Base-by-base conservation (phyloP, 2,888 invertebrate genomes). In the Stramonita haemastoma region DNA sequence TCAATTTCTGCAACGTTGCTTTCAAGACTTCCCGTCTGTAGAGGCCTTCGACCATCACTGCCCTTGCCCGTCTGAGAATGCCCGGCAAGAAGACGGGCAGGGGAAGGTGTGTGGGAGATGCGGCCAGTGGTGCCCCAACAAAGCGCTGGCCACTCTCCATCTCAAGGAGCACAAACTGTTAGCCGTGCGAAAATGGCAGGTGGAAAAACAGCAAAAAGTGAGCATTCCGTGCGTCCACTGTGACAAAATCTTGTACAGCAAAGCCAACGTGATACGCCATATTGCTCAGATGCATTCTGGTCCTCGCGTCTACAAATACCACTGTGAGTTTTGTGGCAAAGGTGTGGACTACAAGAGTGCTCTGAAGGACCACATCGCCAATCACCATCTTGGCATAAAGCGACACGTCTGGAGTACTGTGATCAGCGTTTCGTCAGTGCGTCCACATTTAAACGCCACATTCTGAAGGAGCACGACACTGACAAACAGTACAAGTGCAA, bases 401-500 rank as follows among this genome's bases (percentile, higher is more conserved):
- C 17, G 84, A 13, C 85, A 89, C 77, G 19, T 8, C 29, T 89
- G 29, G 84, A 89, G 85, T 85, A 36, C 56, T 89, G 85, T 56
- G 73, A 86, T 5, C 86, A 90, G 73, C 70, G 85, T 32, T 90
- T 90, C 70, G 88, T 46, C 0, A 83, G 88, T 86, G 56, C 46
- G 0, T 83, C 88, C 17, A 73, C 88, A 17, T 81, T 90, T 26
- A 22, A 34, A 56, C 86, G 88, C 8, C 90, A 88, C 29, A 32
- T 86, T 19, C 60, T 86, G n/a, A 86, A 81, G 29, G 88, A 86
- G 34, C 90, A 90, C 79, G 87, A 88, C 32, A 84, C 88, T 15
- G 85, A 83, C 85, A 88, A 79, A 79, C 90, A 87, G 57, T 85
- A 90, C 79, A 88, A 26, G 0, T 88, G 90, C 26, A 77, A 85